A percentile compares a stretch with the other conserved stretches of the same genome.
Conservation (phyloP, 2,888 invertebrate species). For the Galeruca laticollis region DNA sequence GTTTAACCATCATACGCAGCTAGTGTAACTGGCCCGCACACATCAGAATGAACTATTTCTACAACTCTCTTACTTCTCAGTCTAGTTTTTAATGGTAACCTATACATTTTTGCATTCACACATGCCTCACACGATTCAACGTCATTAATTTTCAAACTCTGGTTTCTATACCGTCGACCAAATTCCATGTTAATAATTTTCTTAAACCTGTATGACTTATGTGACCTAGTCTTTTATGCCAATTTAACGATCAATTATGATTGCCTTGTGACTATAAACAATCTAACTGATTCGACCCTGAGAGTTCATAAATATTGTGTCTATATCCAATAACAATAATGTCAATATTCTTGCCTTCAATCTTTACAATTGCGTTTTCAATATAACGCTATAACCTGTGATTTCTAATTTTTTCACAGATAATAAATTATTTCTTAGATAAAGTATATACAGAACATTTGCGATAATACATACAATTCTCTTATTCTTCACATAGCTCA, state of each 20-base stretch:
- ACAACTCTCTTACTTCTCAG: conserved; percentile 18
- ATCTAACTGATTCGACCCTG: conserved; percentile 21
- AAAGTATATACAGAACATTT: conserved; percentile 43
- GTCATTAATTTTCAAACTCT: conserved; percentile 11
- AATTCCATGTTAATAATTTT: not conserved
- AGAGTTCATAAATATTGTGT: conserved; percentile 44
- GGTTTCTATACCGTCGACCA: conserved; percentile 17
- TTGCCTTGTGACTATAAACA: conserved; percentile 36
- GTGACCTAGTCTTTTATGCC: conserved; percentile 23
- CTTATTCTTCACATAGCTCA: conserved; percentile 37
- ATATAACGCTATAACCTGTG: conserved; percentile 33
- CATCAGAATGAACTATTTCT: conserved; percentile 25
- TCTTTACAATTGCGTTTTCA: conserved; percentile 35
- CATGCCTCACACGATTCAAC: conserved; percentile 10
- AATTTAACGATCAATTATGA: conserved; percentile 10
- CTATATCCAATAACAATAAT: conserved; percentile 30
- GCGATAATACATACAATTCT: conserved; percentile 38
- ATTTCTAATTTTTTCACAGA: too few relatives aligned
- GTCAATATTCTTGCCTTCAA: conserved; percentile 30
- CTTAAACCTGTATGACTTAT: conserved; percentile 18
- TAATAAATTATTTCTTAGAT: conserved; percentile 36
- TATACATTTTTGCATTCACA: too few relatives aligned
- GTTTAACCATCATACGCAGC: not conserved
- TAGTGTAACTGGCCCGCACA: conserved; percentile 13
- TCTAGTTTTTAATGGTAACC: conserved; percentile 16